Base-by-base conservation (phyloP, 1,140 invertebrate species). In the Hyles euphorbiae region DNA sequence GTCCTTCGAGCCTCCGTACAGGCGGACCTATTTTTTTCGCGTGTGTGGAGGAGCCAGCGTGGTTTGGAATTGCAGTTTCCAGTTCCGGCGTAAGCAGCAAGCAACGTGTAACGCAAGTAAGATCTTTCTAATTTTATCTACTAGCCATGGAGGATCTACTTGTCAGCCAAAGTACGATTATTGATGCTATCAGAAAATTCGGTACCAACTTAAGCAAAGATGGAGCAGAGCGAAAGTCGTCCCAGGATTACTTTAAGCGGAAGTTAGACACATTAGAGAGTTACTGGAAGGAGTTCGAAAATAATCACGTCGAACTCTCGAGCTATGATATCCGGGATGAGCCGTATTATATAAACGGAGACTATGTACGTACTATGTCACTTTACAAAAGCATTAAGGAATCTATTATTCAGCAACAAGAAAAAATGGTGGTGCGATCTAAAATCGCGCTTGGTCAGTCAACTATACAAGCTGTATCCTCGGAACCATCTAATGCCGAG, bases 281-380 rank as follows among this genome's bases (percentile, higher is more conserved):
- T 3, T 60, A 55, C 33, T 60, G 58, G 58, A 49, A 47, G 9
- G 58, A 60, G 8, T 60, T 46, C 48, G 3, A 43, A 50, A 2
- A 7, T 43, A 60, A 60, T 22, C 53, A 60, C 48, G 34, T 12
- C 5, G 6, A 50, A 54, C 33, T 60, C 8, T 40, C 36, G 4
- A 40, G 36, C 5, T 40, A 40, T 8, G 36, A 40, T 40, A 40
- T 40, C 36, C 36, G 36, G 4, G 36, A 40, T 40, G 36, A 40
- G 8, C 8, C 36, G 8, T 40, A 40, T 40, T 8, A 40, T 40
- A 40, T 40, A 40, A 40, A 40, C 8, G 36, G 36, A 8, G 36
- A 40, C 8, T 40, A 40, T 40, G 36, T 40, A 8, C 36, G 36
- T 40, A 40, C 36, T 1, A 40, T 40, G 36, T 40, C 36, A 5